phyloP scores from a whole-genome alignment of 2,113 vertebrate species.

The Macroglossus sobrinus region DNA sequence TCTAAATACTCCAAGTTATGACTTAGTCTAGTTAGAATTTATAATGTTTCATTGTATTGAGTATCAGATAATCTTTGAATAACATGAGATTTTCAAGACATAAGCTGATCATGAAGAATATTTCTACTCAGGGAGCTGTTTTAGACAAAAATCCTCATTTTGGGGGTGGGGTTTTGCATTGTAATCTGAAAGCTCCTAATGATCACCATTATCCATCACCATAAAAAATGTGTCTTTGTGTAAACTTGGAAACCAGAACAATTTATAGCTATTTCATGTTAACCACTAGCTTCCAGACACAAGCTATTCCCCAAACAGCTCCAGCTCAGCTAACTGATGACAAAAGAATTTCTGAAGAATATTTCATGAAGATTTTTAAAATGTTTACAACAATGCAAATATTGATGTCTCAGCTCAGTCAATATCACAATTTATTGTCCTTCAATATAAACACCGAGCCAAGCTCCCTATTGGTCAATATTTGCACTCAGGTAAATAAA shows the following conservation, averaged over 20 bases:
- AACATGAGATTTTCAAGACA: not conserved
- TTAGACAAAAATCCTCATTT: not conserved
- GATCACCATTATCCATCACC: slow-evolving; percentile 36
- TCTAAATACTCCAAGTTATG: not conserved
- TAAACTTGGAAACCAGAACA: slow-evolving; percentile 50
- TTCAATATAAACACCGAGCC: slow-evolving; percentile 85
- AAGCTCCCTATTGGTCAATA: slow-evolving; percentile 85
- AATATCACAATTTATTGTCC: slow-evolving; percentile 87
- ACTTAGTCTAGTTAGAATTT: slow-evolving; percentile 12
- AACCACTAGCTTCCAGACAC: not conserved
- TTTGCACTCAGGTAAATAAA: slow-evolving; percentile 86
- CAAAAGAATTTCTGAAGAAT: slow-evolving; percentile 65
- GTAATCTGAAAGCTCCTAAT: slow-evolving; percentile 27
- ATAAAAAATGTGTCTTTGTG: slow-evolving; percentile 35
- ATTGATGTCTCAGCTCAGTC: slow-evolving; percentile 80
- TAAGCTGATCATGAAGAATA: not conserved
- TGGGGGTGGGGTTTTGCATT: not conserved
- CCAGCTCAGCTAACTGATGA: not conserved
- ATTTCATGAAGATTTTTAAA: slow-evolving; percentile 84
- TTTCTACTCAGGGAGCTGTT: slow-evolving; percentile 3
- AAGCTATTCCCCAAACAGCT: slow-evolving; percentile 26
- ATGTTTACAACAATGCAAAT: slow-evolving; percentile 87
- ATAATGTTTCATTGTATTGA: not conserved
- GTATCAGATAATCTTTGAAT: not conserved
- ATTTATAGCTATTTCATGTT: slow-evolving; percentile 47